These are phyloP conservation scores for Disparrhopalites patrizii DNA, from an alignment of 2,888 invertebrate species.

Conservation along the genomic window DNA sequence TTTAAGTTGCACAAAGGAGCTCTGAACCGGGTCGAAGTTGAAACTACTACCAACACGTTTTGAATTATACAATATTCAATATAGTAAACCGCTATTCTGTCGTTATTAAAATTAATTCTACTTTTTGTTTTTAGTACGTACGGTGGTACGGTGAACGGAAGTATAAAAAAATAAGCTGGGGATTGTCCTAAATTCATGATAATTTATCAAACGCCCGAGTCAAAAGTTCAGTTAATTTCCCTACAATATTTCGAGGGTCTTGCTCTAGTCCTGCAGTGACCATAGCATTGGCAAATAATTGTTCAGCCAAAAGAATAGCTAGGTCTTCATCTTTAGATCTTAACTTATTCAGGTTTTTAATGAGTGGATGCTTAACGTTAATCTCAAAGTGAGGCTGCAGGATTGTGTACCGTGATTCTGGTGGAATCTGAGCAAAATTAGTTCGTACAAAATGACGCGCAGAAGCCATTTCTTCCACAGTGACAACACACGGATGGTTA, in stretches of 20 bases:
- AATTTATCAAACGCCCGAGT: slow-evolving; percentile 71
- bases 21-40: too few relatives aligned
- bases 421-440: slow-evolving; percentile 73
- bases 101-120: too few relatives aligned
- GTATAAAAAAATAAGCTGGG: too few relatives aligned
- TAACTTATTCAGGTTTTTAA: slow-evolving; percentile 78
- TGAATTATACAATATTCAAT: too few relatives aligned
- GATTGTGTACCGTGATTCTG: slow-evolving; percentile 78
- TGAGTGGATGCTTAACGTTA: slow-evolving; percentile 86
- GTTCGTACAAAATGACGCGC: slow-evolving; percentile 91
- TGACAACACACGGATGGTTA: slow-evolving; percentile 88
- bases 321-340: slow-evolving; percentile 70
- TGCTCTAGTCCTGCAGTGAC: slow-evolving; percentile 89
- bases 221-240: slow-evolving; percentile 81
- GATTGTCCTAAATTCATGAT: too few relatives aligned
- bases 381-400: slow-evolving; percentile 90
- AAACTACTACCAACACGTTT: too few relatives aligned
- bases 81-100: too few relatives aligned
- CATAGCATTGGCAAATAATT: slow-evolving; percentile 91
- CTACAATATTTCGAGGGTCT: slow-evolving; percentile 80
- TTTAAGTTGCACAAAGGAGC: too few relatives aligned
- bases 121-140: too few relatives aligned
- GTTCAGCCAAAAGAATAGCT: slow-evolving; percentile 77
- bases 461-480: slow-evolving; percentile 94
- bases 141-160: too few relatives aligned